phyloP scores from a whole-genome alignment of 2,113 vertebrate genomes.

The Ranitomeya imitator region DNA sequence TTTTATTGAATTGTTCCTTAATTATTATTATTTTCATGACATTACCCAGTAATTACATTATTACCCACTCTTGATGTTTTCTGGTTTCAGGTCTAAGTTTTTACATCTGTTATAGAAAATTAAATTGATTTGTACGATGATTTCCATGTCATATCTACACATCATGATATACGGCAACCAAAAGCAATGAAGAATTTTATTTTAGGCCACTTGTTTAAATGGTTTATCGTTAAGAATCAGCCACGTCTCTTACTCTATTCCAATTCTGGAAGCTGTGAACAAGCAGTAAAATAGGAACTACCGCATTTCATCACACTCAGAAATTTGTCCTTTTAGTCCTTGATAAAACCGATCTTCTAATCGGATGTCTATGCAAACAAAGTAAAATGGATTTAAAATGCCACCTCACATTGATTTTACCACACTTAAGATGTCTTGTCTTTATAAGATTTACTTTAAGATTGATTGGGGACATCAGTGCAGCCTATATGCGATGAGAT shows the following conservation, averaged over 20 bases:
- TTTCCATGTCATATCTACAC: too few species aligned
- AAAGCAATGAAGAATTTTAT: not conserved
- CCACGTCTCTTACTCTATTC: not conserved
- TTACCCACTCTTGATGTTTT: not conserved
- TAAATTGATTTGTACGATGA: too few species aligned
- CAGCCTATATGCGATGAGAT: not conserved
- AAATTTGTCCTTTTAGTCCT: slow-evolving; percentile 45
- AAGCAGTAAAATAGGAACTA: not conserved
- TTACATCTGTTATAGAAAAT: not conserved
- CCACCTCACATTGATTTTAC: slow-evolving; percentile 42
- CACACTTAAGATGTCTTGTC: slow-evolving; percentile 40
- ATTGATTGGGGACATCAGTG: slow-evolving; percentile 22
- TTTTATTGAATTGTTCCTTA: too few species aligned
- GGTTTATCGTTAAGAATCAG: not conserved
- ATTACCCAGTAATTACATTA: not conserved
- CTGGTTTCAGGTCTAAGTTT: not conserved
- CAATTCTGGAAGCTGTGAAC: not conserved
- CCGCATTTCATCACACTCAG: slow-evolving; percentile 4
- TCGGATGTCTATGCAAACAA: slow-evolving; percentile 43
- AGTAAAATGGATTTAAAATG: slow-evolving; percentile 44
- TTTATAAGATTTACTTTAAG: slow-evolving; percentile 26
- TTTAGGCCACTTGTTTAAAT: not conserved
- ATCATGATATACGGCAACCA: not conserved
- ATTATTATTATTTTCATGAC: not conserved
- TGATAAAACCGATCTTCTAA: slow-evolving; percentile 42